Percentiles rank a stretch among this genome's conserved stretches.
Conservation (phyloP, 2,113 vertebrate genomes). For the Chionis minor region DNA sequence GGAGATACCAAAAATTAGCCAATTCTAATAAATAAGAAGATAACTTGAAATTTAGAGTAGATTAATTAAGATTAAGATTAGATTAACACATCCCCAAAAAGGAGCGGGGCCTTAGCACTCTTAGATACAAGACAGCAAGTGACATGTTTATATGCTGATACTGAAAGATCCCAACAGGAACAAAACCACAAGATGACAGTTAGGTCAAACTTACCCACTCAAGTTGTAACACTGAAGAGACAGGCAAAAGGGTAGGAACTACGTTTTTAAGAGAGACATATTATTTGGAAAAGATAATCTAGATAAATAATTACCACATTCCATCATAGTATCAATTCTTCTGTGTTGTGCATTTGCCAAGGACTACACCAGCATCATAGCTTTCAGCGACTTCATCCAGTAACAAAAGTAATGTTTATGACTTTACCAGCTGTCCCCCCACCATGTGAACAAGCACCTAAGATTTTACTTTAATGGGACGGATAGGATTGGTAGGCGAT, state of each 20-base stretch:
- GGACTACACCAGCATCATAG: background rate
- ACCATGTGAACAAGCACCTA: background rate
- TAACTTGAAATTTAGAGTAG: background rate
- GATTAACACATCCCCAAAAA: background rate
- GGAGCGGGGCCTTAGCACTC: background rate
- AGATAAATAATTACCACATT: background rate
- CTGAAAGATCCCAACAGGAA: background rate
- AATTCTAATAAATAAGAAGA: slow-evolving; percentile 39
- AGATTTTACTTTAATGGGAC: background rate
- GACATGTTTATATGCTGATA: background rate
- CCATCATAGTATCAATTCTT: background rate
- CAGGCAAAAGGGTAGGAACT: background rate
- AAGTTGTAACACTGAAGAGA: background rate
- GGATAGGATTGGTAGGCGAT: background rate
- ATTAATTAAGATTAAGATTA: background rate
- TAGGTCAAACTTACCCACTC: background rate
- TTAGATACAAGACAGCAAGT: background rate
- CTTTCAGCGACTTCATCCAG: background rate
- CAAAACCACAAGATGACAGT: background rate
- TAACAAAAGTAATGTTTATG: background rate
- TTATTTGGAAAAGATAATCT: background rate
- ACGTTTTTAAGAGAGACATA: background rate
- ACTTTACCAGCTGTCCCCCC: background rate
- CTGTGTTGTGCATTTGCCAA: background rate
- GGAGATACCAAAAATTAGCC: slow-evolving; percentile 3